phyloP scores from a whole-genome alignment of 2,797 vertebrate genomes.

The Cottoperca gobio region DNA sequence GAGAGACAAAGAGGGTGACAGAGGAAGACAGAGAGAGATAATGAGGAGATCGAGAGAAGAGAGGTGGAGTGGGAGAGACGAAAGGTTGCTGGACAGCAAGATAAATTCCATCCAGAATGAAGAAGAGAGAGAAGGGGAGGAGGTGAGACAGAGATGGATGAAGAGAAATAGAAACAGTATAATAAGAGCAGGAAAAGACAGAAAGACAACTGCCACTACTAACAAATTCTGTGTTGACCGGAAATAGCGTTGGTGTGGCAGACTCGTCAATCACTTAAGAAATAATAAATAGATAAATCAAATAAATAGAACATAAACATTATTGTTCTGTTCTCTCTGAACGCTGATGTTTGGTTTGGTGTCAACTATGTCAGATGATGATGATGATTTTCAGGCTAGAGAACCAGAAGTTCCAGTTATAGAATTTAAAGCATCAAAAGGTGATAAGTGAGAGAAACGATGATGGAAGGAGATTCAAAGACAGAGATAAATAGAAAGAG shows the following conservation, averaged over 20 bases:
- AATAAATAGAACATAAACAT: no score
- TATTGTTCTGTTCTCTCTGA: constrained; percentile 8
- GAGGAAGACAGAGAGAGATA: constrained; percentile 40
- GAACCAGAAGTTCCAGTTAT: constrained; percentile 28
- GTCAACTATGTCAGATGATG: neutral
- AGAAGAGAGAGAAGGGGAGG: constrained; percentile 14
- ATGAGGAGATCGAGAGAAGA: constrained; percentile 50
- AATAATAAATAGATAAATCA: no score
- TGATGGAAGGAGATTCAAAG: constrained; percentile 23
- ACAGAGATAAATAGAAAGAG: neutral
- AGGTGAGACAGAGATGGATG: constrained; percentile 19
- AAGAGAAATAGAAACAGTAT: neutral
- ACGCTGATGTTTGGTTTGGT: neutral
- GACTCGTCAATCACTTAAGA: neutral
- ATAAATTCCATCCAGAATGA: constrained; percentile 18
- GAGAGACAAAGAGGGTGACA: constrained; percentile 38
- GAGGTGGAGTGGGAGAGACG: constrained; percentile 12
- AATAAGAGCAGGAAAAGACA: neutral
- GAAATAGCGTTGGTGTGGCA: neutral
- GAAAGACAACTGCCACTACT: neutral
- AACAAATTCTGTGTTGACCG: neutral
- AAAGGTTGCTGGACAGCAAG: constrained; percentile 36
- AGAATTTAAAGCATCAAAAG: constrained; percentile 48
- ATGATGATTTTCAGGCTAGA: no score
- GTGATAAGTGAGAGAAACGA: constrained; percentile 26